A percentile compares a stretch with the other conserved stretches of the same genome.
phyloP scores from a whole-genome alignment of 2,888 invertebrate species.

The Ennomos erosarius region DNA sequence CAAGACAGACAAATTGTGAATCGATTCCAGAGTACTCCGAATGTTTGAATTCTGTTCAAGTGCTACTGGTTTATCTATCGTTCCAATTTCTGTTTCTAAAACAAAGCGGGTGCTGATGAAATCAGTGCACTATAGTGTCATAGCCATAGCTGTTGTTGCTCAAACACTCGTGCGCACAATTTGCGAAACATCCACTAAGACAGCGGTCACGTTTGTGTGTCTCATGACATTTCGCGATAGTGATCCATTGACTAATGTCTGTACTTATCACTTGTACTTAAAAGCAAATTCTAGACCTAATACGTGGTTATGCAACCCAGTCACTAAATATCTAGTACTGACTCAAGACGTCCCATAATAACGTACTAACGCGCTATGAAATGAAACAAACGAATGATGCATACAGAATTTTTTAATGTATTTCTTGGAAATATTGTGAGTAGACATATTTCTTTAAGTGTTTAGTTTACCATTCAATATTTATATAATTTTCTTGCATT shows the following conservation, averaged over 20 bases:
- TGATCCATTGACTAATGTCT: conserved; percentile 61
- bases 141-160: conserved; percentile 61
- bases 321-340: no score
- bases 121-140: conserved; percentile 54
- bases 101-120: conserved; percentile 54
- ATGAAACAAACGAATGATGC: no score
- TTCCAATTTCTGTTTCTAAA: conserved; percentile 32
- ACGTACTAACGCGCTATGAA: no score
- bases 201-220: conserved; percentile 64
- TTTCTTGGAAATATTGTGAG: no score
- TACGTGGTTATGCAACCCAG: no score
- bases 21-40: conserved; percentile 6
- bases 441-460: no score
- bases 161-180: conserved; percentile 64
- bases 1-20: conserved; percentile 10
- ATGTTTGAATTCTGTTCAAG: conserved; percentile 20
- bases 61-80: conserved; percentile 14
- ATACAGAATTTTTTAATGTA: no score
- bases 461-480: no score
- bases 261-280: conserved; percentile 15
- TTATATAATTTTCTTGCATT: no score
- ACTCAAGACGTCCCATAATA: no score
- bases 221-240: conserved; percentile 70
- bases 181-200: conserved; percentile 70
- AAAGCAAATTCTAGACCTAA: neutral